These are phyloP conservation scores for Barypeithes pellucidus DNA, from an alignment of 2,888 invertebrate species.

Conservation along the genomic window DNA sequence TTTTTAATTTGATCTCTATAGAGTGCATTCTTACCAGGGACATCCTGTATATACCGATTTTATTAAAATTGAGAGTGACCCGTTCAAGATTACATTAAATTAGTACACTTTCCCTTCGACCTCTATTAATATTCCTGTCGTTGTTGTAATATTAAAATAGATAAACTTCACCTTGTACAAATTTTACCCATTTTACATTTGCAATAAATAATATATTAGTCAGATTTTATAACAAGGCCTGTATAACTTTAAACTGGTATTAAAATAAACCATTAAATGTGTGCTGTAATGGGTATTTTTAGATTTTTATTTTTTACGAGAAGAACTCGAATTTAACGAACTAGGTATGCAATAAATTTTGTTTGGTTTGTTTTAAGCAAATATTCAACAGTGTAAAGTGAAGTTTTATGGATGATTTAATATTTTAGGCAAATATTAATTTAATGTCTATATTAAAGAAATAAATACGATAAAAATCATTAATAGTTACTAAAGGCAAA, in stretches of 20 bases:
- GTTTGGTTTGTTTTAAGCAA: conserved; percentile 5
- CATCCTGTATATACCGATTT: too few species aligned
- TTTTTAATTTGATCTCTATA: too few species aligned
- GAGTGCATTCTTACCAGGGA: too few species aligned
- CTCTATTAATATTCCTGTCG: not conserved
- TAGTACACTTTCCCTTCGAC: too few species aligned
- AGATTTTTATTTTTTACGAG: conserved; percentile 19
- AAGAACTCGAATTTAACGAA: conserved; percentile 11
- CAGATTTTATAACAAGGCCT: conserved; percentile 6
- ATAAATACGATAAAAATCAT: too few species aligned
- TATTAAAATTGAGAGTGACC: too few species aligned
- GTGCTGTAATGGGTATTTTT: conserved; percentile 22
- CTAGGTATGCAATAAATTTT: conserved; percentile 14
- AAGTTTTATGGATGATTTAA: not conserved
- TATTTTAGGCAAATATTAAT: not conserved
- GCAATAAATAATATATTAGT: conserved; percentile 1
- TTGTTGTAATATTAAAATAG: not conserved
- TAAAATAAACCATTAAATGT: conserved; percentile 19
- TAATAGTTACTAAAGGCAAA: too few species aligned
- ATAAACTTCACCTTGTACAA: not conserved
- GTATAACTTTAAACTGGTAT: conserved; percentile 13
- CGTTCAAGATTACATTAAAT: too few species aligned
- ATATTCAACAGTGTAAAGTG: not conserved
- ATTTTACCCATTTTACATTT: not conserved
- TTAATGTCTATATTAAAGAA: too few species aligned